A percentile compares a stretch with the other conserved stretches of the same genome.
Evolutionary conservation across 2,797 vertebrate genomes (phyloP).

Genomic region (Psittacula derbiana): DNA sequence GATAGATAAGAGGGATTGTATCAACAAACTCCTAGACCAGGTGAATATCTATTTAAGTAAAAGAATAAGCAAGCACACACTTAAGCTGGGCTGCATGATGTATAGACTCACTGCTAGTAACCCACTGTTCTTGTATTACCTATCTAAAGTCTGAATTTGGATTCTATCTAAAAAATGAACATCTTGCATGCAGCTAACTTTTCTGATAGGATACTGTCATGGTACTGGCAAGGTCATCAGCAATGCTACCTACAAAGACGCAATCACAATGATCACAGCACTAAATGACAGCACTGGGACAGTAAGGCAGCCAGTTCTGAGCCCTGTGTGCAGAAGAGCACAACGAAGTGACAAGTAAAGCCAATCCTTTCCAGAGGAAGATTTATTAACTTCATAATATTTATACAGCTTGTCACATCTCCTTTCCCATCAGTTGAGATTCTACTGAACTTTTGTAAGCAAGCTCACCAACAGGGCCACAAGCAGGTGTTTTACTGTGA

Average conservation of each 20-base stretch:
- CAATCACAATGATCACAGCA: not conserved
- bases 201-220: not conserved
- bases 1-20: not conserved
- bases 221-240: not conserved
- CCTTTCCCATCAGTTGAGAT: not conserved
- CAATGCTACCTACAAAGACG: not conserved
- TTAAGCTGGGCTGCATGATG: accelerated
- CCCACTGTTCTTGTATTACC: not conserved
- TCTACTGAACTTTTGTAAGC: not conserved
- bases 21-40: not conserved
- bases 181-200: not conserved
- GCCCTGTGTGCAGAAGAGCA: not conserved
- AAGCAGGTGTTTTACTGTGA: not conserved
- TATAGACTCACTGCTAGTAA: not conserved
- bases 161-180: not conserved
- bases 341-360: not conserved
- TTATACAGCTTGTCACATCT: not conserved
- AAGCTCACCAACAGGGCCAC: not conserved
- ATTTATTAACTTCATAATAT: not conserved
- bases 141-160: not conserved
- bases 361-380: not conserved
- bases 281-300: not conserved
- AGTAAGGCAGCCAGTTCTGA: not conserved
- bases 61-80: not conserved
- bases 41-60: not conserved